A percentile compares a stretch with the other conserved stretches of the same genome.
Conservation (phyloP, 2,113 vertebrate species). For the Pituophis catenifer region DNA sequence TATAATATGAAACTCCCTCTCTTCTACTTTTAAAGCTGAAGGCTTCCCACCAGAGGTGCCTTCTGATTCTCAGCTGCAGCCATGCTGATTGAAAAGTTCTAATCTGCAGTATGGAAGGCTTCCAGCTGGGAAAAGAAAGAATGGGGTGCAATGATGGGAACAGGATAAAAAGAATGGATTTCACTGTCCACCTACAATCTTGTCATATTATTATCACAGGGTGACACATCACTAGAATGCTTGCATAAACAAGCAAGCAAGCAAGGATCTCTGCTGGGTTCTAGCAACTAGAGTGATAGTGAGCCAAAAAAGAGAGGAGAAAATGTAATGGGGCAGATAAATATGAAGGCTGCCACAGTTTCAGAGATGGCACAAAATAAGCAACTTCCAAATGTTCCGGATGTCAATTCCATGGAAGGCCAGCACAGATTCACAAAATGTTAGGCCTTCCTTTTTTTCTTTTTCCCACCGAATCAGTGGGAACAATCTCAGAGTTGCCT, state of each 20-base stretch:
- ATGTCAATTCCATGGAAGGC: background rate
- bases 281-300: background rate
- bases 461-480: background rate
- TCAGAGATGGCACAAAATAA: background rate
- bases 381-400: background rate
- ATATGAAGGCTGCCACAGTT: background rate
- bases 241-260: background rate
- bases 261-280: background rate
- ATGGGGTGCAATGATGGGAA: background rate
- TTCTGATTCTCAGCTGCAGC: background rate
- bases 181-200: background rate
- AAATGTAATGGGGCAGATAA: background rate
- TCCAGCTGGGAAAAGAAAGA: background rate
- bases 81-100: background rate
- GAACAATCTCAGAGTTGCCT: background rate
- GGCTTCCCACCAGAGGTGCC: background rate
- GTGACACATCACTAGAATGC: background rate
- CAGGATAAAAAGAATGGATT: background rate
- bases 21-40: background rate
- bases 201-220: background rate
- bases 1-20: background rate
- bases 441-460: background rate
- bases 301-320: background rate
- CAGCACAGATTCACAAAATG: background rate
- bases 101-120: background rate